A percentile compares a stretch with the other conserved stretches of the same genome.
phyloP scores from a whole-genome alignment of 2,797 vertebrate species.

The Todus mexicanus region DNA sequence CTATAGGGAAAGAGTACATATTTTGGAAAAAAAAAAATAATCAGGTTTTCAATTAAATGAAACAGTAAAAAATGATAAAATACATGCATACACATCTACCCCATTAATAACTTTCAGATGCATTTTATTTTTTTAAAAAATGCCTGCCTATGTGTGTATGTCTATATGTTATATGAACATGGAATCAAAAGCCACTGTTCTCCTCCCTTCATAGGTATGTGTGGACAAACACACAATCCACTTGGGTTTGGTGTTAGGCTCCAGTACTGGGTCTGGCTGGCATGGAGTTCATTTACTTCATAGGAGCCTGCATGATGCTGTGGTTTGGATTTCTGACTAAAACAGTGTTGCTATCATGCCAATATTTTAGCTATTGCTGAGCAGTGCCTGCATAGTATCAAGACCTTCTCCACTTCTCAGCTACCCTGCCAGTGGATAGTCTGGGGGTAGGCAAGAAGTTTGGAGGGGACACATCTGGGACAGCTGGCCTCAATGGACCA shows the following conservation, averaged over 20 bases:
- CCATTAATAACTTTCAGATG: background rate
- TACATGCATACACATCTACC: background rate
- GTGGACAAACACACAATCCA: rapidly evolving
- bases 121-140: background rate
- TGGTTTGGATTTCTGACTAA: background rate
- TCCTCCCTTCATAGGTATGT: background rate
- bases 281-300: background rate
- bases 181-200: background rate
- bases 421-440: background rate
- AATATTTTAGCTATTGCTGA: background rate
- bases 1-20: background rate
- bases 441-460: background rate
- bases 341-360: background rate
- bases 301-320: background rate
- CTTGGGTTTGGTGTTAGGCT: background rate
- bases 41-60: background rate
- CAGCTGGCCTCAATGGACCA: background rate
- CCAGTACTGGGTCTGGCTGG: background rate
- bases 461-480: background rate
- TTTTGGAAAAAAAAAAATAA: background rate
- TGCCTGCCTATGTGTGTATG: background rate
- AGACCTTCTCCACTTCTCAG: background rate
- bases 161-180: background rate
- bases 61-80: background rate
- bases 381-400: background rate